Base-by-base conservation (phyloP, 2,888 invertebrate species). In the Oscheius myriophilus region DNA sequence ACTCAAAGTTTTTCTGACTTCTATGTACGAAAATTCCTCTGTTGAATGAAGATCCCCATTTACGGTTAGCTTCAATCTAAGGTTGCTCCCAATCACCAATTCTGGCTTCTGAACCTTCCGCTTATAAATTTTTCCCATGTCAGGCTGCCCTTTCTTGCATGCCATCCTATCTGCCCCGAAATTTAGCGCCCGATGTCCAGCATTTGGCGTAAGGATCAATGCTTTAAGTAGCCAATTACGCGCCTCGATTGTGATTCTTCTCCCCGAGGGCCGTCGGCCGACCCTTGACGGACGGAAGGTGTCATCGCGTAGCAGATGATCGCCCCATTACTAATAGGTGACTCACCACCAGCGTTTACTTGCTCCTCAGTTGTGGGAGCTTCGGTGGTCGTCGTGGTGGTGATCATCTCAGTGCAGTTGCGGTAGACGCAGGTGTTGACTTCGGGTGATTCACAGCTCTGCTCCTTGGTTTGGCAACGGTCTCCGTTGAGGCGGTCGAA, bases 321-420 rank as follows among this genome's bases (percentile, higher is more conserved):
- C 26, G n/a, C n/a, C 59, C 21, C 21, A 21, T 4, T 21, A 14
- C 23, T 21, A 7, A 23, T 2, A 0, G 18, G 51, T 11, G 16
- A 51, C 65, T 57, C 6, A 55, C 65, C 65, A 6, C 55, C 55
- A 45, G 55, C 42, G 43, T 45, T 67, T 21, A 49, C 25, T 18
- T 39, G 12, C 25, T 62, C 51, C 14, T 43, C 26, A 6, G 61
- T 61, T 2, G 67, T 54, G 26, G 67, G 65, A 65, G 65, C 65
- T 16, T 33, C 21, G n/a, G 76, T 76, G 1, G 76, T 76, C 11
- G 76, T 76, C 39, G 76, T 76, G 9, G 76, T 76, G 21, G 76
- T 76, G 67, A 76, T 64, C 58, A 73, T 62, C 41, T 76, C 76
- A 12, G 76, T 76, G 59, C 76, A 76, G 69, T 76, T 76, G 41